Evolutionary conservation across 2,888 invertebrate genomes (phyloP), one percentile per base, ranked within the genome.

Genomic region (Timema podura): DNA sequence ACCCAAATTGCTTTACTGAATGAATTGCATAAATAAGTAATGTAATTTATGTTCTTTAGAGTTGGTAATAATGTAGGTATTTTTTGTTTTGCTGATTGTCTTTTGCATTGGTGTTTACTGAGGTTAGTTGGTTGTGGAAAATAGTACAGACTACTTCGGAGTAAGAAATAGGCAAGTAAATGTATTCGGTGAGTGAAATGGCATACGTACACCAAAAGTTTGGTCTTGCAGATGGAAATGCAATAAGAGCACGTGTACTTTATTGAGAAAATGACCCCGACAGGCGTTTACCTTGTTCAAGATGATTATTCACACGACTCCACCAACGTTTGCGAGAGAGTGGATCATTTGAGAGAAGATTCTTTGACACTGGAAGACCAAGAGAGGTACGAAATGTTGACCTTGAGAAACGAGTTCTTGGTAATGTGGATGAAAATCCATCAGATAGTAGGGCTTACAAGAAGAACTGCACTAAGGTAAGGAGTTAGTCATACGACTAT

Each of bases 241-340:
- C n/a, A 13, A 15, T 13, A 54, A 5, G n/a, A 11, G 54, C n/a
- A 0, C 57, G 15, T 57, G 57, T 57, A 57, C 57, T 57, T 57
- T 57, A 57, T n/a, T 15, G n/a, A 57, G n/a, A 57, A n/a, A 57
- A 9, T 13, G 15, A n/a, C 15, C 57, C 57, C 30, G 13, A 57
- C 57, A n/a, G 9, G 57, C 15, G 9, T 30, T 30, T 30, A 30
- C 30, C 30, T 15, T n/a, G 13, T 57, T 30, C 57, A 57, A 57
- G 57, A 66, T 13, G 57, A 66, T 13, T 9, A 9, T 66, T 66
- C 16, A 13, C 48, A 47, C n/a, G 66, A 47, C 47, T 66, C 16
- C 48, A 66, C 66, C 66, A 48, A 48, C 16, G 66, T 48, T 66
- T 48, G 66, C n/a, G 48, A 48, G 66, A 66, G 64, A 64, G 2